Evolutionary conservation across 1,140 invertebrate species (phyloP), one percentile per base, ranked within the genome.

Genomic region (Cyphomyrmex costatus): DNA sequence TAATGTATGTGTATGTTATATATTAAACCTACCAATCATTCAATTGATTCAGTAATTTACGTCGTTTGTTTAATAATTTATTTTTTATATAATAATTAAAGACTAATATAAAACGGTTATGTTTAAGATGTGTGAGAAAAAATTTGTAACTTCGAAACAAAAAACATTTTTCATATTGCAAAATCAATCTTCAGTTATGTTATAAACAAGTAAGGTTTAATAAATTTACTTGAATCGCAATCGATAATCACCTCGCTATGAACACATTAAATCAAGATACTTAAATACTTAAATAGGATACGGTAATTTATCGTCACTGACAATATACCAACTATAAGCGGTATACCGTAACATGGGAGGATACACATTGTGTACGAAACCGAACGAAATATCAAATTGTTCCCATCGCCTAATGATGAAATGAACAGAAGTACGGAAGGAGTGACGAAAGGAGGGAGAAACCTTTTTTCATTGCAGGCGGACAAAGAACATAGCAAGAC

Each of bases 401-500:
- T 93, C 91, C 92, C 93, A 95, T 94, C 94, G 92, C 91, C 90
- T 53, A 90, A 90, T 94, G 93, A 92, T 92, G 93, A 93, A 93
- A 94, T 93, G 49, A 91, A 89, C 92, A 88, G 92, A 14, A 30
- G 51, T 46, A 46, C 90, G 66, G 79, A 80, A 80, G 46, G 36
- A 79, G 61, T 30, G 27, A 36, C 30, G 77, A 4, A 42, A 58
- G 79, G 58, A 42, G 53, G 19, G 42, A n/a, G 36, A 12, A 46
- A 21, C 8, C 86, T 85, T 86, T 61, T 93, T 94, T 93, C 93
- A 92, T 93, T 92, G 93, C 56, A 51, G 49, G 92, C 91, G 87
- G 93, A 95, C 94, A 95, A 94, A 94, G 92, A 92, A 92, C 89
- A 80, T 93, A 90, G 87, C 92, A 91, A 94, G 93, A 94, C 92